Percentiles rank a stretch among this genome's conserved stretches.
phyloP scores from a whole-genome alignment of 2,113 vertebrate species.

The Spheniscus mendiculus region DNA sequence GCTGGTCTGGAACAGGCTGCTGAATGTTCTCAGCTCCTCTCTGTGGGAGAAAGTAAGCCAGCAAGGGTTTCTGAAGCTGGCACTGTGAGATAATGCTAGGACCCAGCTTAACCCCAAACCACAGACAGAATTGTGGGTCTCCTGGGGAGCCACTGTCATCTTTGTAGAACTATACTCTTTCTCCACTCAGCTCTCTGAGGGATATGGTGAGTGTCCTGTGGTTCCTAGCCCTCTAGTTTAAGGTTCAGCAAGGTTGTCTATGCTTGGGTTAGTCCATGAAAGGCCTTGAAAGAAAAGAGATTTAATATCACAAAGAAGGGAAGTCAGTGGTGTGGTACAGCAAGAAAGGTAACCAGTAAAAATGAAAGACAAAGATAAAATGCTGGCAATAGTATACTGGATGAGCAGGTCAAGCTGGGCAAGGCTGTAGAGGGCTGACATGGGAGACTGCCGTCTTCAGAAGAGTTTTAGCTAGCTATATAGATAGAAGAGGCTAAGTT shows the following conservation, averaged over 20 bases:
- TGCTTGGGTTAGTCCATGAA: background rate
- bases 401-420: background rate
- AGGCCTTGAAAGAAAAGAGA: background rate
- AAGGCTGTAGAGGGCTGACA: background rate
- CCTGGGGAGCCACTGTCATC: background rate
- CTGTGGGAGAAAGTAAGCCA: background rate
- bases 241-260: background rate
- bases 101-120: background rate
- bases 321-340: background rate
- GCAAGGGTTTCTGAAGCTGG: background rate
- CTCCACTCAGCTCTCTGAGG: background rate
- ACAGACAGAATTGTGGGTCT: background rate
- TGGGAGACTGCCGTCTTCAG: background rate
- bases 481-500: background rate
- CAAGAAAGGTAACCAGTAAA: background rate
- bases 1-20: background rate
- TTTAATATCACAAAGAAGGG: background rate
- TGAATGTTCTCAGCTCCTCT: background rate
- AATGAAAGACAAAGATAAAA: background rate
- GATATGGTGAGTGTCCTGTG: background rate
- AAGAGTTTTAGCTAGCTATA: background rate
- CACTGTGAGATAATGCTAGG: background rate
- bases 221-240: background rate
- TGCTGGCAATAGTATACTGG: background rate
- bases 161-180: background rate